These are phyloP conservation scores for Tethya wilhelma DNA, from an alignment of 37 sponge, comb jelly and placozoan genomes.

Conservation along the genomic window DNA sequence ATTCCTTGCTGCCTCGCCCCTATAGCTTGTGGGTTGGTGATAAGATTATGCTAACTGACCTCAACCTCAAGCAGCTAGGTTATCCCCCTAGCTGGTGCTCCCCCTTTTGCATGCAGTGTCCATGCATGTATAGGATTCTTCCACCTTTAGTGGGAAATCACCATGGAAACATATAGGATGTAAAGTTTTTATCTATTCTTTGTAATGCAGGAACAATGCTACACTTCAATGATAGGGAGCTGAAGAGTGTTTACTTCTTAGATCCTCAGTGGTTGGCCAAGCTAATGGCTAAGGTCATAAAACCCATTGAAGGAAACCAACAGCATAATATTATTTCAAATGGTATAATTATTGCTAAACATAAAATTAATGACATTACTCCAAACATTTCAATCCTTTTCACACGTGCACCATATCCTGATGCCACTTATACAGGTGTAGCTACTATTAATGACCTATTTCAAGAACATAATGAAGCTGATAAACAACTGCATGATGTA, in stretches of 20 bases:
- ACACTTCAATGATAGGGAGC: no score
- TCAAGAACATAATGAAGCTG: slow-evolving; percentile 7
- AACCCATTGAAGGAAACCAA: slow-evolving; percentile 12
- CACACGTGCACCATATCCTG: not conserved
- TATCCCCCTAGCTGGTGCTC: not conserved
- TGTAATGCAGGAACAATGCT: no score
- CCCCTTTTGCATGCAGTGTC: not conserved
- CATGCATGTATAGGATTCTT: no score
- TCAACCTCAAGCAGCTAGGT: no score
- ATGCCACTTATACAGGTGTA: slow-evolving; percentile 37
- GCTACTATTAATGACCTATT: slow-evolving; percentile 49
- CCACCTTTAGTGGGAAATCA: no score
- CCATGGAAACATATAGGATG: not conserved
- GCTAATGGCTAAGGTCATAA: slow-evolving; percentile 67
- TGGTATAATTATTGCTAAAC: no score
- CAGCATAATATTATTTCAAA: no score
- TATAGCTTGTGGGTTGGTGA: no score
- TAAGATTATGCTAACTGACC: no score
- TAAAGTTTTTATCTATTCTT: not conserved
- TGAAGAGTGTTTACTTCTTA: slow-evolving; percentile 71
- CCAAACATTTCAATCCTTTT: not conserved
- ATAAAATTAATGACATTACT: not conserved
- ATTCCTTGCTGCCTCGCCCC: no score
- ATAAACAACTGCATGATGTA: slow-evolving; percentile 32
- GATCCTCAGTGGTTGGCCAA: slow-evolving; percentile 82